These are phyloP conservation scores for Agrotis puta DNA, from an alignment of 2,888 invertebrate genomes.

Conservation along the genomic window DNA sequence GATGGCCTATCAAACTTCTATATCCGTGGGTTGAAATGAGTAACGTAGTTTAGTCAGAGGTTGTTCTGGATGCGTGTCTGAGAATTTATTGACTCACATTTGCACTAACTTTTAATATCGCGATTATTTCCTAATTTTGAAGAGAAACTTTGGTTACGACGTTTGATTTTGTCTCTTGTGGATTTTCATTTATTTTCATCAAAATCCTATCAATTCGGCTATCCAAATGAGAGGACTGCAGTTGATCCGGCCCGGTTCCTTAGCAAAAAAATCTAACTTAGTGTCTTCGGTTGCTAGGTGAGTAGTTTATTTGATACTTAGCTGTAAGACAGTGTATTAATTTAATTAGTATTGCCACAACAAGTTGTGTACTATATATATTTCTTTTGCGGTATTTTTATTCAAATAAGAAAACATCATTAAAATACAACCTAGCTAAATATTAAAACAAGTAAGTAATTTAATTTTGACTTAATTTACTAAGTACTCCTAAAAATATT, in stretches of 20 bases:
- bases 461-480: no score
- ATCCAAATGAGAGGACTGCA: slow-evolving; percentile 64
- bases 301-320: slow-evolving; percentile 40
- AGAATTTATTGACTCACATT: neutral
- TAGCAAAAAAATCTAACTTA: slow-evolving; percentile 63
- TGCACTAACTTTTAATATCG: neutral
- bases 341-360: neutral
- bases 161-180: slow-evolving; percentile 3
- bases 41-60: slow-evolving; percentile 30
- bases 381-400: no score
- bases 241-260: slow-evolving; percentile 59
- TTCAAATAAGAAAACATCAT: no score
- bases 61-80: slow-evolving; percentile 17
- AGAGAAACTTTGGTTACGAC: neutral
- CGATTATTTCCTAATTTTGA: neutral
- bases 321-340: neutral
- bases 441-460: no score
- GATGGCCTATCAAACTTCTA: slow-evolving; percentile 51
- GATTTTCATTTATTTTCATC: neutral
- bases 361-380: neutral
- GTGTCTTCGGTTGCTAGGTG: slow-evolving; percentile 72
- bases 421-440: no score
- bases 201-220: neutral
- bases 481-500: no score
- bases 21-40: slow-evolving; percentile 36